phyloP scores from a whole-genome alignment of 2,113 vertebrate genomes.

The Nothobranchius kuhntae region DNA sequence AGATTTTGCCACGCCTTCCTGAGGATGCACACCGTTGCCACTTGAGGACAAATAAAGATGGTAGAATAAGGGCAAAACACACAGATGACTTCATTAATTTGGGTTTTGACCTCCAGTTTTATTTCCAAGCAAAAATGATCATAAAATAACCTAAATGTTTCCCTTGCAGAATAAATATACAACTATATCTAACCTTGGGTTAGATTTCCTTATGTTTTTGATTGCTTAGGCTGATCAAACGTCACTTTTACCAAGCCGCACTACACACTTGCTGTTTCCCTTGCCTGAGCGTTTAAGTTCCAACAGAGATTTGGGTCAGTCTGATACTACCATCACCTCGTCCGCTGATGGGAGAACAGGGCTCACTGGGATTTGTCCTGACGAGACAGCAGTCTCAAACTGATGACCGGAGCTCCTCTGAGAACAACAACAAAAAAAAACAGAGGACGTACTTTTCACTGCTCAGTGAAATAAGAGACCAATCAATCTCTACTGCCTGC shows the following conservation, averaged over 20 bases:
- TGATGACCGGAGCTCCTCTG: conserved; percentile 8
- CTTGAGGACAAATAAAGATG: too few species aligned
- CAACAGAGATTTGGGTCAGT: neutral
- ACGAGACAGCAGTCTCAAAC: conserved; percentile 29
- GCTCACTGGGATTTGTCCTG: conserved; percentile 11
- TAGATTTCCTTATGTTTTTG: neutral
- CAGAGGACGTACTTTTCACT: conserved; percentile 1
- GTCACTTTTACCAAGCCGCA: neutral
- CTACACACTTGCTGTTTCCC: neutral
- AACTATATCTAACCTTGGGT: too few species aligned
- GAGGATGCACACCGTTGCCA: too few species aligned
- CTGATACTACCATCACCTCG: neutral
- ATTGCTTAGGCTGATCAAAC: neutral
- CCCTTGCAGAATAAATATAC: neutral
- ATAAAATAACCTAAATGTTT: neutral
- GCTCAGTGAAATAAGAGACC: conserved; percentile 36
- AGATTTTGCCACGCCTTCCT: too few species aligned
- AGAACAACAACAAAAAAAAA: conserved; percentile 9
- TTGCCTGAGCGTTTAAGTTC: neutral
- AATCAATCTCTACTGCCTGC: conserved; percentile 20
- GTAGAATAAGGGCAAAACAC: too few species aligned
- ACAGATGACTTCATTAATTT: too few species aligned
- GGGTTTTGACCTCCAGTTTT: too few species aligned
- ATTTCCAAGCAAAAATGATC: too few species aligned
- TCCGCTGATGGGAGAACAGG: neutral